Percentiles rank a stretch among this genome's conserved stretches.
phyloP scores from a whole-genome alignment of 2,888 invertebrate species.

The Heliconius ismenius region DNA sequence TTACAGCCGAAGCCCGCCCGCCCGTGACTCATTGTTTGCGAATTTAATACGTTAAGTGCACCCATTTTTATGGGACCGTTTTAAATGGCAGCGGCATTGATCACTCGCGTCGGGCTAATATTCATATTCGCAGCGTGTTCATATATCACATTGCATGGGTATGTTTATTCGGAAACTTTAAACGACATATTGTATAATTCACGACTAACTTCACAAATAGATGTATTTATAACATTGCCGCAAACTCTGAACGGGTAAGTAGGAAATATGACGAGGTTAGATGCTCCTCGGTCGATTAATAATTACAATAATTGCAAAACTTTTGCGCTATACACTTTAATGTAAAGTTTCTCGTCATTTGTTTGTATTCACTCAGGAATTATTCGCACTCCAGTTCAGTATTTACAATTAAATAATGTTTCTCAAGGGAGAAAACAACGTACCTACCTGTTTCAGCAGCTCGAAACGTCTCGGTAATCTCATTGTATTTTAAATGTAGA shows the following conservation, averaged over 20 bases:
- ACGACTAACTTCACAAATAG: slow-evolving; percentile 65
- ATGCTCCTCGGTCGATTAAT: slow-evolving; percentile 72
- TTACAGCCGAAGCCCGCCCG: slow-evolving; percentile 53
- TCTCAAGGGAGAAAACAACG: slow-evolving; percentile 13
- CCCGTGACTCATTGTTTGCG: slow-evolving; percentile 69
- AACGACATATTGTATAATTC: slow-evolving; percentile 60
- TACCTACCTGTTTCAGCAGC: slow-evolving; percentile 6
- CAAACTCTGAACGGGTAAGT: slow-evolving; percentile 72
- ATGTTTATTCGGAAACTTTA: slow-evolving; percentile 43
- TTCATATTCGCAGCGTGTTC: slow-evolving; percentile 33
- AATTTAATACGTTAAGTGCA: slow-evolving; percentile 78
- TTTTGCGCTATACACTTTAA: slow-evolving; percentile 69
- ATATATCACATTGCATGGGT: slow-evolving; percentile 28
- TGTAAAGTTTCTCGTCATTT: slow-evolving; percentile 63
- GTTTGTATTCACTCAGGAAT: slow-evolving; percentile 65
- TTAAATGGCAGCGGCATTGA: slow-evolving; percentile 55
- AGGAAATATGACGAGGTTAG: slow-evolving; percentile 74
- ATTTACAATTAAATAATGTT: slow-evolving; percentile 24
- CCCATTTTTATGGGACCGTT: slow-evolving; percentile 63
- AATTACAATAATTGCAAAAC: slow-evolving; percentile 79
- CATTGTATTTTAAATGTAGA: background rate
- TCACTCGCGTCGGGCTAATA: slow-evolving; percentile 38
- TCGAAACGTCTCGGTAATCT: background rate
- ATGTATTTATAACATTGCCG: slow-evolving; percentile 71
- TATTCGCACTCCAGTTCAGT: slow-evolving; percentile 20